Conservation (phyloP, 2,113 vertebrate species). For the Oxyruncus cristatus region DNA sequence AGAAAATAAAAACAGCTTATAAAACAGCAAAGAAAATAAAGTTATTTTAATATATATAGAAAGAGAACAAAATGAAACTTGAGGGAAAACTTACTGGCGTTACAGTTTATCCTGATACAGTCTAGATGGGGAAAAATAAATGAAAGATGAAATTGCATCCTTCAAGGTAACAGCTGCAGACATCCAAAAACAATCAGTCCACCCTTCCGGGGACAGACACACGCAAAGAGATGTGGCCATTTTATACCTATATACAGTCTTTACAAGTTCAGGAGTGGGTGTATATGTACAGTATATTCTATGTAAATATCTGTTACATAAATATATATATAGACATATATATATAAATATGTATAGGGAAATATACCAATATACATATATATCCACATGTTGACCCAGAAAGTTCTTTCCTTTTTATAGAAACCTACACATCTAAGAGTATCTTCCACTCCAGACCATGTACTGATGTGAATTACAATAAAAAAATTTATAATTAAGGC, state of each 20-base stretch:
- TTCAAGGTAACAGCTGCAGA: conserved; percentile 99
- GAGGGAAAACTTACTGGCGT: conserved; percentile 99
- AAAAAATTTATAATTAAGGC: conserved; percentile 35
- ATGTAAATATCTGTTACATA: conserved; percentile 72
- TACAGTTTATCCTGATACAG: conserved; percentile 99
- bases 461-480: conserved; percentile 39
- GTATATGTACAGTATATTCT: conserved; percentile 77
- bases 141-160: conserved; percentile 99
- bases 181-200: conserved; percentile 98
- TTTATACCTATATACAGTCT: conserved; percentile 72
- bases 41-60: conserved; percentile 73
- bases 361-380: conserved; percentile 76
- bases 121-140: conserved; percentile 99
- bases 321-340: conserved; percentile 74
- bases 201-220: conserved; percentile 99
- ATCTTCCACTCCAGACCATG: conserved; percentile 28
- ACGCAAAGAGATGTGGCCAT: conserved; percentile 92
- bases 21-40: conserved; percentile 80
- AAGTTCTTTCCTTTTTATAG: background rate
- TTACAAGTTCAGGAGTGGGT: conserved; percentile 71
- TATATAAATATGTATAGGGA: conserved; percentile 65
- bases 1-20: conserved; percentile 68
- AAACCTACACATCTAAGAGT: conserved; percentile 17
- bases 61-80: conserved; percentile 97
- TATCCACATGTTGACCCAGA: conserved; percentile 61